These are phyloP conservation scores for Chaetophractus vellerosus DNA, from an alignment of 2,797 vertebrate species.

Conservation along the genomic window DNA sequence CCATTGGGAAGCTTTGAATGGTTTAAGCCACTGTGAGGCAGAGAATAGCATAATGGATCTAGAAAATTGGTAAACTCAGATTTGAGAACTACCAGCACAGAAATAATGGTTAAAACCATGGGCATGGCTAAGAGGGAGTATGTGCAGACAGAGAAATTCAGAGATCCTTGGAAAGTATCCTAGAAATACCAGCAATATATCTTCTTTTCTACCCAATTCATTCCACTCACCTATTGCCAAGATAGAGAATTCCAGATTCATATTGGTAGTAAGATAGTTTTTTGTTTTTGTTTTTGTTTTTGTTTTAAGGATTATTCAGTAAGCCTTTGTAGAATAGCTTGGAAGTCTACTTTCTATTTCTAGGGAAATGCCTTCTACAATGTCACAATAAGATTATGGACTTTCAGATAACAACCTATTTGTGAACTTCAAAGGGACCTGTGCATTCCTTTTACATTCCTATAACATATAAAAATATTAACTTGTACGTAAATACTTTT, in stretches of 20 bases:
- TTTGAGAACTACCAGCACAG: not conserved
- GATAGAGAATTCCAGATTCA: not conserved
- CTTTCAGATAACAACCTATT: not conserved
- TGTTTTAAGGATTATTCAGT: not conserved
- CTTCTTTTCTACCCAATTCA: not conserved
- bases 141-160: not conserved
- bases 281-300: not conserved
- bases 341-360: not conserved
- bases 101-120: not conserved
- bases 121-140: not conserved
- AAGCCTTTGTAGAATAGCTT: not conserved
- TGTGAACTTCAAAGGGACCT: not conserved
- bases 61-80: not conserved
- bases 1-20: not conserved
- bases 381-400: not conserved
- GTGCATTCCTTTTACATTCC: not conserved
- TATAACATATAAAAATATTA: not conserved
- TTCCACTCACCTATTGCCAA: not conserved
- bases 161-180: not conserved
- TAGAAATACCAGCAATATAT: not conserved
- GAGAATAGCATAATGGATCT: not conserved
- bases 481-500: not conserved
- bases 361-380: not conserved
- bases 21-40: no score
- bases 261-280: not conserved